Conservation (phyloP, 2,797 vertebrate species). For the Gymnothorax reevesii region DNA sequence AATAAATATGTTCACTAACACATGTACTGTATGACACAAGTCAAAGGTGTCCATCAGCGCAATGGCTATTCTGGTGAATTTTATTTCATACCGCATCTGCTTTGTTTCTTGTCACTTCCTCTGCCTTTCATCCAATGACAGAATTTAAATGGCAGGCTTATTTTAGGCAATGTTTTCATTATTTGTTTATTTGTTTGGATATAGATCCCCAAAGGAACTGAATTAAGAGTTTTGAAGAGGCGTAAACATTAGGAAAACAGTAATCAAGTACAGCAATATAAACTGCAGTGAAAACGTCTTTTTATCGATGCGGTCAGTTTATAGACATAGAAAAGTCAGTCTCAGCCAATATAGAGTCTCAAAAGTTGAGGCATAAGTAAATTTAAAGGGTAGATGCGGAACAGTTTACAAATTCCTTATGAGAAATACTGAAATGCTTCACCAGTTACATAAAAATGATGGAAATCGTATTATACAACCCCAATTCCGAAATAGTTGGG, state of each 20-base stretch:
- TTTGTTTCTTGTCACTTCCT: background rate
- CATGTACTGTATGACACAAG: background rate
- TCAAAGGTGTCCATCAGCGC: background rate
- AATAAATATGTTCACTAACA: background rate
- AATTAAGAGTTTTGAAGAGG: conserved; percentile 38
- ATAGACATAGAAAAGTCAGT: background rate
- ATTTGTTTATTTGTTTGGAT: conserved; percentile 54
- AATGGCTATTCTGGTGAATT: background rate
- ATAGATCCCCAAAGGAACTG: conserved; percentile 24
- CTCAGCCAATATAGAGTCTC: background rate
- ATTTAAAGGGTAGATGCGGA: background rate
- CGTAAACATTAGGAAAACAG: background rate
- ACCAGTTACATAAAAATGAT: background rate
- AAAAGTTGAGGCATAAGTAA: background rate
- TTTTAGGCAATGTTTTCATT: conserved; percentile 55
- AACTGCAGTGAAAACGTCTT: background rate
- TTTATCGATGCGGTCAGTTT: background rate
- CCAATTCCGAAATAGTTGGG: too few species aligned
- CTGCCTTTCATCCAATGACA: conserved; percentile 52
- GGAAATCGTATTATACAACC: background rate
- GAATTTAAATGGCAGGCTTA: conserved; percentile 30
- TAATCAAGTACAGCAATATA: background rate
- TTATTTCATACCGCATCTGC: background rate
- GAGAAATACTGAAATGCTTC: background rate
- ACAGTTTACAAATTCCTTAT: background rate